Evolutionary conservation across 1,140 invertebrate species (phyloP), one percentile per base, ranked within the genome.

Genomic region (Drosophila parvula): DNA sequence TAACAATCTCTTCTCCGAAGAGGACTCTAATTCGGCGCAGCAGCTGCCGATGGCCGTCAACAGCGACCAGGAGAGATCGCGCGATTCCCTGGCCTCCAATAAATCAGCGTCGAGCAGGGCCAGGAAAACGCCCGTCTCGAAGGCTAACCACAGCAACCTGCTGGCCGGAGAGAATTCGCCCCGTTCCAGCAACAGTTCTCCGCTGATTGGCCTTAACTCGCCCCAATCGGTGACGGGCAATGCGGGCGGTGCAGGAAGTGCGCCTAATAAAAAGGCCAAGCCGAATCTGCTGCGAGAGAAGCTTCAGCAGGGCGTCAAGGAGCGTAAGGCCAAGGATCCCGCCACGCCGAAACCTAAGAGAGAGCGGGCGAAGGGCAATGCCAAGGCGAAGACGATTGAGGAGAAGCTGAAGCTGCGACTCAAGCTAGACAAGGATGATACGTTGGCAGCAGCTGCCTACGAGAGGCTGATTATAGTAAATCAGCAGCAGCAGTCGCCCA

Each of bases 341-440:
- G 55, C 71, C n/a, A 63, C 79, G n/a, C 69, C 79, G n/a, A 91
- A 90, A 22, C 71, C 71, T 8, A 91, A 91, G 27, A 47, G 84
- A 4, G 86, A 91, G 40, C 64, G 90, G 10, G 85, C 86, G 56
- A 94, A 93, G 74, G 64, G 92, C 2, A 71, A 81, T 59, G 76
- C 63, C 36, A 91, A 86, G 61, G 56, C 92, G 4, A 93, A 93
- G 74, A 90, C 93, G 80, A 91, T 65, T 77, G 85, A 90, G 14
- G 97, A 97, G 80, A 97, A 97, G 83, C 96, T 98, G 41, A 97
- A 97, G 90, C 92, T 98, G 16, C 93, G 96, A 60, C 92, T 98
- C 5, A 97, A 98, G 80, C 91, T 98, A 44, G 96, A 97, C 74
- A 96, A 96, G 86, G 95, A 94, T 22, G 96, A 97, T 88, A 96